Evolutionary conservation across 1,140 invertebrate species (phyloP), one percentile per base, ranked within the genome.

Genomic region (Cylas formicarius): DNA sequence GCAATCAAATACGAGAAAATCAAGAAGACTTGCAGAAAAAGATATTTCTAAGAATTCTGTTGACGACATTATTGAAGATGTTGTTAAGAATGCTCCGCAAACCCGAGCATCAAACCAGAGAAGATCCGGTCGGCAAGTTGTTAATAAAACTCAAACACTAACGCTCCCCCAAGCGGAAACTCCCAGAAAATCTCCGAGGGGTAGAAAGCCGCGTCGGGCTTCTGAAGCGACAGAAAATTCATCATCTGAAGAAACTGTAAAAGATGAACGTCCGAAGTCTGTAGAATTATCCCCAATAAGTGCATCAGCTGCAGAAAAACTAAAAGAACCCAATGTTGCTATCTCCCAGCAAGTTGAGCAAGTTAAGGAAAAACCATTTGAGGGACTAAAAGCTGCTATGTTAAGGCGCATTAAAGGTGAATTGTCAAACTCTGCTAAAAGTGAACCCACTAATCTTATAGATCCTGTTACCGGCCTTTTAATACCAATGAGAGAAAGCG

Each of bases 41-140:
- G 85, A 87, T 61, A 62, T 61, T 24, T 73, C 67, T 35, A 69
- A 82, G 39, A 86, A 74, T 35, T 83, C 84, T 0, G 74, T 89
- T 1, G 87, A 90, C 65, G 87, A 91, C 52, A 76, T 83, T 1
- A 89, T 91, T 49, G 89, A 92, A 44, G 87, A 91, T 55, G 84
- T 89, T 2, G 76, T 88, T 0, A 76, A 83, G 48, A 79, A 81
- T 47, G 60, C 75, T 0, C 55, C 67, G 2, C 41, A 65, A 37
- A 58, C 67, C 18, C 33, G 65, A 47, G 51, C 62, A 22, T 49
- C 57, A 37, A 13, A 66, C 64, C 28, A 57, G 21, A 56, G 57
- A 22, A 44, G 44, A 41, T 63, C 56, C 7, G 19, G 56, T 9
- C 46, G 65, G 11, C 49, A 49, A 46, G 16, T 55, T 32, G 44